phyloP scores from a whole-genome alignment of 2,888 invertebrate species.

The Monochamus alternatus region DNA sequence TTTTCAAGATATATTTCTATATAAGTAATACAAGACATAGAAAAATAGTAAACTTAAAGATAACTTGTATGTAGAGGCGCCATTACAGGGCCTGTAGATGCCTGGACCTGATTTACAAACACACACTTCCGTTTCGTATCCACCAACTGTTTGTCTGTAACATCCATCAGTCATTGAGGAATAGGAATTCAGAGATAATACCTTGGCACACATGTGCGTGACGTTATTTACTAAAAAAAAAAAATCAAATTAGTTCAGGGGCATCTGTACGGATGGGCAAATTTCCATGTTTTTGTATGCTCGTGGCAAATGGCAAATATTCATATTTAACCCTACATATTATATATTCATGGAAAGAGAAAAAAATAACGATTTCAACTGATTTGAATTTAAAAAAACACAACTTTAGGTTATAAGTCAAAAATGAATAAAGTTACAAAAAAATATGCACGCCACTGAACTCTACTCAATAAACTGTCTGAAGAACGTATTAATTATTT shows the following conservation, averaged over 20 bases:
- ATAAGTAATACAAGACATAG: conserved; percentile 10
- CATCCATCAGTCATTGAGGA: conserved; percentile 75
- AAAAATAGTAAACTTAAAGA: conserved; percentile 31
- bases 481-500: no score
- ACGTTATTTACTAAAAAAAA: conserved; percentile 77
- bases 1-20: neutral
- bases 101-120: conserved; percentile 71
- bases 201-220: conserved; percentile 81
- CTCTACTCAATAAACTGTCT: no score
- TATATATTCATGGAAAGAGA: no score
- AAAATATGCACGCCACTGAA: no score
- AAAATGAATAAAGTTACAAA: no score
- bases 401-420: no score
- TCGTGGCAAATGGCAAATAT: no score
- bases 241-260: conserved; percentile 8
- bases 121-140: conserved; percentile 72
- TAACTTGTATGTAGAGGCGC: conserved; percentile 32
- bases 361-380: no score
- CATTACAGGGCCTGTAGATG: conserved; percentile 71
- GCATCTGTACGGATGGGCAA: no score
- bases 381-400: no score
- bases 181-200: conserved; percentile 70
- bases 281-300: no score
- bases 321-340: no score
- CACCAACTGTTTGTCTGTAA: conserved; percentile 71